Evolutionary conservation across 2,797 vertebrate genomes (phyloP), one percentile per base, ranked within the genome.

Genomic region (Adrianichthys oophorus): DNA sequence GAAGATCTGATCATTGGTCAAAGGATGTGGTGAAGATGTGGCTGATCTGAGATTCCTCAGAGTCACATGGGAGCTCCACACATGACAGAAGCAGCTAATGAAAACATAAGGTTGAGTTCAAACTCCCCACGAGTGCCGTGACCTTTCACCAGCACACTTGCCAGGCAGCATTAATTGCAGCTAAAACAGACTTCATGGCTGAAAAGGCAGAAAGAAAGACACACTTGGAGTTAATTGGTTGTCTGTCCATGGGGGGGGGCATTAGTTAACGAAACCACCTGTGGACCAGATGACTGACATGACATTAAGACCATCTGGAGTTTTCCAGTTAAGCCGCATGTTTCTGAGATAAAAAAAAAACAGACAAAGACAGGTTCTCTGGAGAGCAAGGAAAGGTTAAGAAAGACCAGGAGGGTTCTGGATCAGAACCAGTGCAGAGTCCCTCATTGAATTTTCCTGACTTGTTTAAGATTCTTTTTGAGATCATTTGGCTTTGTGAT

Each of bases 251-350:
- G 14, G 77, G 85, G 77, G 85, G 71, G 79, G 75, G 16, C 56
- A 37, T 60, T 69, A 60, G 75, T 72, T 80, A 81, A 74, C 53
- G 69, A 73, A 68, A 71, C 73, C 60, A 15, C 79, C 75, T 64
- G 82, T 53, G 23, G 82, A 63, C 65, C 70, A 51, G 48, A 68
- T 83, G 82, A 86, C 65, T 84, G 80, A 83, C 77, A 41, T 80
- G 80, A 80, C 76, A 72, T 82, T 82, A 50, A 79, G 52, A 74
- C 67, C 48, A 65, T 21, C 68, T 42, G 26, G 49, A 52, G 56
- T 7, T 7, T 32, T 41, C 2, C 21, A 23, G 40, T 45, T 21
- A 24, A 21, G 14, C 56, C 42, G 24, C 43, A 19, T 56, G 15
- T 51, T 54, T 17, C 26, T 46, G 19, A 14, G 17, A 32, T 14